phyloP scores from a whole-genome alignment of 2,888 invertebrate genomes.

The Aleiodes alternator region DNA sequence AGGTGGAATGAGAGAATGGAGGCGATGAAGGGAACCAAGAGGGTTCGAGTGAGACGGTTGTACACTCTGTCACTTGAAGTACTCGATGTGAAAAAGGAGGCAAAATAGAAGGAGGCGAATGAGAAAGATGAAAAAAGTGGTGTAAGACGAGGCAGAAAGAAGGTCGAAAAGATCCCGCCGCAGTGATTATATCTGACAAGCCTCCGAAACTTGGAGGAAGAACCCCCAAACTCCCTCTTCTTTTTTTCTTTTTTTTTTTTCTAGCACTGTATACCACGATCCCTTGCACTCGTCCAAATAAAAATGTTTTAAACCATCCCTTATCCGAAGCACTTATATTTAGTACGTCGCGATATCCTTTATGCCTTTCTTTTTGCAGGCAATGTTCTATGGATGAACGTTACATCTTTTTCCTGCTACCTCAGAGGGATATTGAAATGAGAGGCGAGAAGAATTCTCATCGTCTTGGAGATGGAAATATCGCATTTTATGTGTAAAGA shows the following conservation, averaged over 20 bases:
- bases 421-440: constrained; percentile 52
- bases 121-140: constrained; percentile 32
- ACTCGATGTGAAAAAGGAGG: constrained; percentile 43
- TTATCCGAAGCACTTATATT: constrained; percentile 70
- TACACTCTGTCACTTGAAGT: constrained; percentile 39
- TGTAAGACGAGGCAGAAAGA: constrained; percentile 50
- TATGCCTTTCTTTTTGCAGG: constrained; percentile 57
- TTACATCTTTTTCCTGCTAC: constrained; percentile 47
- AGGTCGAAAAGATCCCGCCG: constrained; percentile 55
- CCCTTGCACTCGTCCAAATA: constrained; percentile 59
- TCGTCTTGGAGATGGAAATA: constrained; percentile 48
- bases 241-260: constrained; percentile 30
- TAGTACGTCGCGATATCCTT: constrained; percentile 67
- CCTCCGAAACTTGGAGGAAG: constrained; percentile 63
- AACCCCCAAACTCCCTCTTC: constrained; percentile 46
- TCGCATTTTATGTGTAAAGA: constrained; percentile 30
- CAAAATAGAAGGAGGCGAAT: constrained; percentile 40
- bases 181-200: constrained; percentile 72
- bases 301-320: constrained; percentile 68
- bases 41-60: constrained; percentile 40
- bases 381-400: constrained; percentile 42
- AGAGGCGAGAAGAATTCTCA: constrained; percentile 45
- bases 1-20: constrained; percentile 33
- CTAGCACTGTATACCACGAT: constrained; percentile 38
- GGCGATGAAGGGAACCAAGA: constrained; percentile 46